Base-by-base conservation (phyloP, 1,140 invertebrate genomes). In the Saccostrea cuccullata region DNA sequence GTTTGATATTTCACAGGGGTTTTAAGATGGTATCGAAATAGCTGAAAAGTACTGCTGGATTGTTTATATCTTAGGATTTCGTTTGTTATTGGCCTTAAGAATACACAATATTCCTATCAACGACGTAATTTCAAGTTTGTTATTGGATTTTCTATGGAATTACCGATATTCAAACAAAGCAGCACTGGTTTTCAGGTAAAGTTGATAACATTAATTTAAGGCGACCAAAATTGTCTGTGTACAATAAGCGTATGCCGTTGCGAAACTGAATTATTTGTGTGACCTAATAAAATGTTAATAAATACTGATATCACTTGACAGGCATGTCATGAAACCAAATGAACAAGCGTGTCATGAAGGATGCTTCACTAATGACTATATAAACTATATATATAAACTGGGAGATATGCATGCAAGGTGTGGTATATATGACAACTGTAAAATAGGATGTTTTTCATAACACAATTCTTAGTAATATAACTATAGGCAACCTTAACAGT, bases 261-360 rank as follows among this genome's bases (percentile, higher is more conserved):
- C 60, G 60, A 64, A n/a, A 64, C 17, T 20, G 12, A n/a, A 64
- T n/a, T n/a, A 64, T 15, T 47, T 47, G 23, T 64, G 60, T 64
- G 60, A 64, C 20, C 60, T 64, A 64, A 17, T 64, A 64, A 64
- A 64, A 64, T 64, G 60, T 64, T 64, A n/a, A 64, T 64, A 64
- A 64, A 64, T 64, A 64, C 23, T 17, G 17, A 64, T 64, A 23
- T 64, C 60, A n/a, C 60, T 2, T 64, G 60, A n/a, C 23, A 64
- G 60, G 17, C 60, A 64, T 17, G 60, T 64, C 20, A 64, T 64
- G 60, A 64, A 8, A 8, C 60, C 15, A 15, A 2, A 64, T 64
- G 60, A 6, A 20, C 60, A 64, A 17, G 60, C 23, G 60, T 64
- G 60, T 64, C 60, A 0, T 64, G 23, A 64, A 8, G 23, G 17